Base-by-base conservation (phyloP, 2,113 vertebrate genomes). In the Hassar affinis region DNA sequence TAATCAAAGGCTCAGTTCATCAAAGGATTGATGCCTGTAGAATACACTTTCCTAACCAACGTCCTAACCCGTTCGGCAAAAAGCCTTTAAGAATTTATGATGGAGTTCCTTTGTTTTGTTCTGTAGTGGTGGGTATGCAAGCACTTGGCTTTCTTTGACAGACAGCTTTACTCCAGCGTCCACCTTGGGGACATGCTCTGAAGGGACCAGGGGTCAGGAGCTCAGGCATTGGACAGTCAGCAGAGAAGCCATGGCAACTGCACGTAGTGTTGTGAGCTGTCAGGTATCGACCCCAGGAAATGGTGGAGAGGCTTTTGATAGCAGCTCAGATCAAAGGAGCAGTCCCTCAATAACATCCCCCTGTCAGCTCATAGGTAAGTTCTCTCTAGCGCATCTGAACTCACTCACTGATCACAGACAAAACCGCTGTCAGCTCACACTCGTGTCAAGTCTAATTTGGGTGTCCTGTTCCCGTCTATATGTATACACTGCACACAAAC, bases 181-280 rank as follows among this genome's bases (percentile, higher is more conserved):
- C 66, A 78, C 81, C 56, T 52, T 71, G 61, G 74, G 75, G 85
- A 79, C 22, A 84, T 62, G 66, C 18, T n/a, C 61, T 68, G 69
- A 49, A 82, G 71, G 52, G 42, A 74, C 64, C 15, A 66, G 75
- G 69, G 89, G 85, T 87, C 88, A 90, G 33, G 57, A 51, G 81
- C 78, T 66, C 69, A 68, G 74, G 87, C 85, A 84, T 57, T 56
- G 85, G 47, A 47, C 75, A 51, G 86, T 87, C 81, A 71, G 33
- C 84, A 42, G n/a, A 74, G 84, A 81, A 82, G 80, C 85, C 84
- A 87, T 89, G 84, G 85, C 86, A 89, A 89, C 86, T 80, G 84
- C 85, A 74, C 82, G 56, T 72, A 83, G 86, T 71, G 62, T 64
- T 85, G 85, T 85, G 84, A 87, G 77, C 85, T 88, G 77, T 84